Conservation (phyloP, 2,797 vertebrate species). For the Falco peregrinus region DNA sequence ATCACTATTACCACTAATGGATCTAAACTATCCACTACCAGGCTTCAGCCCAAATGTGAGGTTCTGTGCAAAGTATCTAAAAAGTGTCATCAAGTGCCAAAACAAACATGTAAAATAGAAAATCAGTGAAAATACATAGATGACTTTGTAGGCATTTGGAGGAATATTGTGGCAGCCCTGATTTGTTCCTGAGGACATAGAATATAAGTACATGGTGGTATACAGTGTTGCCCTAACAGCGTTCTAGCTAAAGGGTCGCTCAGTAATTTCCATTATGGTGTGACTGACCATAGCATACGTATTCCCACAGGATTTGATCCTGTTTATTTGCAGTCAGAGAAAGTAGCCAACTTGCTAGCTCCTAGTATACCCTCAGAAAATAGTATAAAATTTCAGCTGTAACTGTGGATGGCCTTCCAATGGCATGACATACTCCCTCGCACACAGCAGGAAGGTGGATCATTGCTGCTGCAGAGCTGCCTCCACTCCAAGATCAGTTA, state of each 20-base stretch:
- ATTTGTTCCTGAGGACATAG: not conserved
- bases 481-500: not conserved
- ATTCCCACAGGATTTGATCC: not conserved
- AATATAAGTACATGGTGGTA: not conserved
- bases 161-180: not conserved
- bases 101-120: not conserved
- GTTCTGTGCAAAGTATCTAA: not conserved
- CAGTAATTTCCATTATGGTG: not conserved
- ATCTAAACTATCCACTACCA: not conserved
- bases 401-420: not conserved
- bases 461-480: not conserved
- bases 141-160: not conserved
- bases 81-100: not conserved
- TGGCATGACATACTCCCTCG: accelerated
- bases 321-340: not conserved
- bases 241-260: not conserved
- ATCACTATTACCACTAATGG: not conserved
- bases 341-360: not conserved
- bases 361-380: not conserved
- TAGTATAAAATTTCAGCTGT: not conserved
- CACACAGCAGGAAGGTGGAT: not conserved
- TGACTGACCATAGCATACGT: not conserved
- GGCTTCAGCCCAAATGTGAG: not conserved
- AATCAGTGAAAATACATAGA: not conserved
- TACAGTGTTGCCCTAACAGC: not conserved